These are phyloP conservation scores for Drosophila biarmipes DNA, from an alignment of 1,140 invertebrate genomes.

Conservation along the genomic window DNA sequence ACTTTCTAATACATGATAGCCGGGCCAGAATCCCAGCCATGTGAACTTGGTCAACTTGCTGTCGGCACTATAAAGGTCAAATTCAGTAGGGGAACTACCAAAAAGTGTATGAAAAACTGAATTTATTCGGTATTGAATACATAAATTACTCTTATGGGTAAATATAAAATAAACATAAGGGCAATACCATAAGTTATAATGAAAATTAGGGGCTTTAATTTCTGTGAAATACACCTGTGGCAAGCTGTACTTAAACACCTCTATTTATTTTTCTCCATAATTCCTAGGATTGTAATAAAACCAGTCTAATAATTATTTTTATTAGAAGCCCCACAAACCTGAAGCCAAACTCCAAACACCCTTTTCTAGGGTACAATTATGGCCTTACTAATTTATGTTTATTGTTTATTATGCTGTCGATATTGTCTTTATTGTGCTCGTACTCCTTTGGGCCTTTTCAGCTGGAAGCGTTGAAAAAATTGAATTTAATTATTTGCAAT, in stretches of 20 bases:
- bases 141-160: neutral
- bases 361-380: slow-evolving; percentile 39
- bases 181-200: neutral
- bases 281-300: neutral
- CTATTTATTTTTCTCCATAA: neutral
- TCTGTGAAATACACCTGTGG: neutral
- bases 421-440: slow-evolving; percentile 40
- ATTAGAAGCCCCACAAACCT: neutral
- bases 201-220: neutral
- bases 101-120: neutral
- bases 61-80: slow-evolving; percentile 61
- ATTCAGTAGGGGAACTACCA: slow-evolving; percentile 2
- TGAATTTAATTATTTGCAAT: slow-evolving; percentile 75
- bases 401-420: slow-evolving; percentile 63
- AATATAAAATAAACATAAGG: slow-evolving; percentile 1
- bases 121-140: neutral
- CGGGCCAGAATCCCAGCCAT: slow-evolving; percentile 56
- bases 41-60: slow-evolving; percentile 71
- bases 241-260: neutral
- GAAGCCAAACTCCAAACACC: neutral
- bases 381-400: slow-evolving; percentile 70
- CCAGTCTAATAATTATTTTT: neutral
- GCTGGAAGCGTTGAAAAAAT: slow-evolving; percentile 32
- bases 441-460: slow-evolving; percentile 54
- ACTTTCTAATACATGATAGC: slow-evolving; percentile 76